Percentiles rank a stretch among this genome's conserved stretches.
These are phyloP conservation scores for Gisinianus flammeolus DNA, from an alignment of 2,888 invertebrate species.

Conservation along the genomic window DNA sequence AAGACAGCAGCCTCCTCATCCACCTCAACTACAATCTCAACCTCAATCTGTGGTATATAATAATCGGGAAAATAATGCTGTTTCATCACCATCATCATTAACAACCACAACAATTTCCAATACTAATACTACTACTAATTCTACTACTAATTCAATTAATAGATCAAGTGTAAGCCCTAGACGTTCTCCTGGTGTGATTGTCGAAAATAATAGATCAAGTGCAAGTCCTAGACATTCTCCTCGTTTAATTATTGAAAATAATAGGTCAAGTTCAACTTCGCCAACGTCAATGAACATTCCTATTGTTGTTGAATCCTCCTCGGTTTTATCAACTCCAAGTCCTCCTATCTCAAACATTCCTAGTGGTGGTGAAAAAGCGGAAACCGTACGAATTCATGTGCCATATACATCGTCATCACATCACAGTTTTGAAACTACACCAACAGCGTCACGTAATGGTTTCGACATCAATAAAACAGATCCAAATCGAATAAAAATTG, in stretches of 20 bases:
- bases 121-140: no score
- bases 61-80: neutral
- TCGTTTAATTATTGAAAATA: neutral
- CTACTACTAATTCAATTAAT: no score
- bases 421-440: slow-evolving; percentile 33
- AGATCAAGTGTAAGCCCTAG: slow-evolving; percentile 1
- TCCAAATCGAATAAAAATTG: slow-evolving; percentile 58
- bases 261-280: slow-evolving; percentile 20
- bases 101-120: neutral
- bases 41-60: neutral
- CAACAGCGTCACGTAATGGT: slow-evolving; percentile 46
- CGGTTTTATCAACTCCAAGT: slow-evolving; percentile 30
- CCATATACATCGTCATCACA: slow-evolving; percentile 51
- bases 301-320: slow-evolving; percentile 20
- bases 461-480: slow-evolving; percentile 55
- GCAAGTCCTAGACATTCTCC: slow-evolving; percentile 6
- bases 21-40: neutral
- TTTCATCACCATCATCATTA: neutral
- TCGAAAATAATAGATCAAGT: slow-evolving; percentile 7
- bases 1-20: neutral
- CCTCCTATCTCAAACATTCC: slow-evolving; percentile 52
- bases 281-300: slow-evolving; percentile 39
- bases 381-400: slow-evolving; percentile 58
- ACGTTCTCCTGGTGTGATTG: neutral
- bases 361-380: slow-evolving; percentile 47